phyloP scores from a whole-genome alignment of 64 coral and sea anemone genomes.

The Porites australiensis region DNA sequence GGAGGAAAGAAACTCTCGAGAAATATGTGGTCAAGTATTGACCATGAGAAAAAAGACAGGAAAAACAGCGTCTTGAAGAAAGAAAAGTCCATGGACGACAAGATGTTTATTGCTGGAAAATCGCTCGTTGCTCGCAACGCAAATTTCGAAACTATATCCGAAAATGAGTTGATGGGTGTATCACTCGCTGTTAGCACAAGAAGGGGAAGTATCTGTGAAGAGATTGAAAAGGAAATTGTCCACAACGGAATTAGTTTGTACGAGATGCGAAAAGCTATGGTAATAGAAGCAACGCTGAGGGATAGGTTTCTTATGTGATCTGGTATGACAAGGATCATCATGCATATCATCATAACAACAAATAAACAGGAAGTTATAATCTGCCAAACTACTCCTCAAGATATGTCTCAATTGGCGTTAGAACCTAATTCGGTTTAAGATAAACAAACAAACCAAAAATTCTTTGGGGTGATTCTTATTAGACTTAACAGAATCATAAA shows the following conservation, averaged over 20 bases:
- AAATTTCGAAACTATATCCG: not conserved
- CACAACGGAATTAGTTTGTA: slow-evolving; percentile 19
- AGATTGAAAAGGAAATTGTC: slow-evolving; percentile 38
- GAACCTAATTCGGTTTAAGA: no score
- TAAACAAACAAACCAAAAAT: no score
- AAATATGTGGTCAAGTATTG: not conserved
- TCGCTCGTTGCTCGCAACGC: not conserved
- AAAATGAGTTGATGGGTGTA: not conserved
- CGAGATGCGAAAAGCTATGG: slow-evolving; percentile 37
- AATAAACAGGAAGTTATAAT: not conserved
- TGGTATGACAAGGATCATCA: no score
- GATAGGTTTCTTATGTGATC: slow-evolving; percentile 27
- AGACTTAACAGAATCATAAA: no score
- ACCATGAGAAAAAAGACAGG: not conserved
- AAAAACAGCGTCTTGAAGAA: slow-evolving; percentile 6
- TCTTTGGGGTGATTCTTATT: no score
- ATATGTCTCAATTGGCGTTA: no score
- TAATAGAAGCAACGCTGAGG: slow-evolving; percentile 35
- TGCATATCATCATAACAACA: not conserved
- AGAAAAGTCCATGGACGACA: slow-evolving; percentile 38
- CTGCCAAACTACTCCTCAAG: no score
- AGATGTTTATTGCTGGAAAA: not conserved
- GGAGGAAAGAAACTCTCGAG: not conserved
- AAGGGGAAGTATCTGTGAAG: slow-evolving; percentile 48
- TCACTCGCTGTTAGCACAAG: not conserved